phyloP scores from a whole-genome alignment of 1,140 invertebrate species.

The Diplogasteroides magnus region DNA sequence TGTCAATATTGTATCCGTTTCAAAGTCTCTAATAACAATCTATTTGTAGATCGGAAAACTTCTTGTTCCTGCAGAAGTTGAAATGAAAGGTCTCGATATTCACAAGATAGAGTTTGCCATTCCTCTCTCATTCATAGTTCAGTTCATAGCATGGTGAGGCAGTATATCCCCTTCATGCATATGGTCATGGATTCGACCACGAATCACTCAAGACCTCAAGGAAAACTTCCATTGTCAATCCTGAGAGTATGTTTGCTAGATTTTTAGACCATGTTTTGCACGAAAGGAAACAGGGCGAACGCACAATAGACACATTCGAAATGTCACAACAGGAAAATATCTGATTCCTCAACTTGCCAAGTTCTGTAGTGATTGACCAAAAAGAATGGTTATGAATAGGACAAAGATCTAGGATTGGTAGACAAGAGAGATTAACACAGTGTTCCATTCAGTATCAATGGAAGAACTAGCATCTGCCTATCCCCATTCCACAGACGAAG shows the following conservation, averaged over 20 bases:
- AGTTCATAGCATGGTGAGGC: constrained; percentile 32
- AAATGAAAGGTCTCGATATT: constrained; percentile 32
- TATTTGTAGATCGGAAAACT: constrained; percentile 24
- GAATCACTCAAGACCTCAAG: constrained; percentile 1
- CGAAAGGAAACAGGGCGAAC: constrained; percentile 5
- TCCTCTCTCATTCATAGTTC: too few species aligned
- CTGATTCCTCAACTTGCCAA: constrained; percentile 7
- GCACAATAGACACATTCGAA: background rate
- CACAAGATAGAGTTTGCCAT: too few species aligned
- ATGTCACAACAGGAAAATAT: background rate
- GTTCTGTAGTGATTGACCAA: background rate
- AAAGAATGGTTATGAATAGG: too few species aligned
- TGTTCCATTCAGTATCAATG: too few species aligned
- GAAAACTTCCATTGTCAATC: background rate
- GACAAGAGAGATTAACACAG: too few species aligned
- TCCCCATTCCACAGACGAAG: too few species aligned
- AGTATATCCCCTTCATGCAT: constrained; percentile 32
- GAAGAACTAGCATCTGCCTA: too few species aligned
- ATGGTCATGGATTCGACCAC: constrained; percentile 34
- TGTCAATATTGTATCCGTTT: too few species aligned
- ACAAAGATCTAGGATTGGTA: too few species aligned
- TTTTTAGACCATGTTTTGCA: background rate
- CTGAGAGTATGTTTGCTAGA: background rate
- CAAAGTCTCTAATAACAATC: too few species aligned
- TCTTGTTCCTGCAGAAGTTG: constrained; percentile 29